Evolutionary conservation across 2,797 vertebrate species (phyloP), one percentile per base, ranked within the genome.

Genomic region (Neosilurus hyrtlii): DNA sequence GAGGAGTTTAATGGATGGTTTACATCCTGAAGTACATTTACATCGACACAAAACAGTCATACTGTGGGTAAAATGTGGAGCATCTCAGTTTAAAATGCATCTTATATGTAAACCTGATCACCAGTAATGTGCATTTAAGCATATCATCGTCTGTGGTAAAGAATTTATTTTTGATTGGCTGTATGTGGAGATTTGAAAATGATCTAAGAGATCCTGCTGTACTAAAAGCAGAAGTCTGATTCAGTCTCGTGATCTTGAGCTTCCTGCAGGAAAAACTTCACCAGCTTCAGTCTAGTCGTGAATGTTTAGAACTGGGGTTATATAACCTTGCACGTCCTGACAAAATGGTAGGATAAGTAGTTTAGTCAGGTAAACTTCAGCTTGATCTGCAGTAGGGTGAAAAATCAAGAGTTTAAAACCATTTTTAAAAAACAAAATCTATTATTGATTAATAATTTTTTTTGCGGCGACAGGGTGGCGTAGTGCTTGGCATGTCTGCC

Each of bases 221-320:
- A 37, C 2, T 26, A 51, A 63, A 79, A 80, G 73, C 68, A 65
- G 80, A 70, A 81, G 80, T 76, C 30, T 65, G 37, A n/a, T 76
- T 75, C 61, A 83, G 12, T 85, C 86, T 93, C 92, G 92, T 94
- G 93, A 93, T 30, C 78, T 26, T 22, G 57, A 71, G 63, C 22
- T 68, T 77, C 65, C 65, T 77, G 37, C 14, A 43, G 73, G 73
- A 77, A 76, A 76, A 37, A 62, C 54, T 37, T 11, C 22, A 76
- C 3, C 20, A 59, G 56, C 30, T 59, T 3, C 56, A 59, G 22
- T 56, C 9, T 74, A 9, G 56, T 30, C 24, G 11, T 4, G 56
- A 35, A 18, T 59, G 67, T 43, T 49, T 22, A 20, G 30, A 68
- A 43, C 10, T 43, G 30, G 4, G 4, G 9, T 22, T 11, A 43